Percentiles rank a stretch among this genome's conserved stretches.
These are phyloP conservation scores for Gymnogyps californianus DNA, from an alignment of 2,113 vertebrate species.

Conservation along the genomic window DNA sequence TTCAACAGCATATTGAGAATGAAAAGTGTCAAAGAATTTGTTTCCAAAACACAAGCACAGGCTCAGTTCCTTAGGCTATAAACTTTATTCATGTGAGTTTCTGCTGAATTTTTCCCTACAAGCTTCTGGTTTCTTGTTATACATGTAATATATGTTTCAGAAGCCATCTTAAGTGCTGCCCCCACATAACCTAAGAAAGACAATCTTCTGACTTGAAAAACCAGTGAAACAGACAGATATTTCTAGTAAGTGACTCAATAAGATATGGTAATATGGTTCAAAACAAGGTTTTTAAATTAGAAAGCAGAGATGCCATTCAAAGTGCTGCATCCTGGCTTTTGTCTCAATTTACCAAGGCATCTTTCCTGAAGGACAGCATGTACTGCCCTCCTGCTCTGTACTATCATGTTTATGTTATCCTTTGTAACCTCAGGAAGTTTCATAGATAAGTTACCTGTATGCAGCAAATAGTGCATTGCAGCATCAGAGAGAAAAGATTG, in stretches of 20 bases:
- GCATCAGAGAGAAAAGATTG: background rate
- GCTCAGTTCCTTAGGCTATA: background rate
- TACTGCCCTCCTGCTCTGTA: background rate
- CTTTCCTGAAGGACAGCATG: background rate
- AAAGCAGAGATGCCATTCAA: background rate
- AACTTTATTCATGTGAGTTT: background rate
- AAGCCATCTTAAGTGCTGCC: background rate
- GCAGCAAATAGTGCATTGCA: background rate
- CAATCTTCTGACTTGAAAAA: background rate
- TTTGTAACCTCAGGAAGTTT: background rate
- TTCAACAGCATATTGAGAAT: background rate
- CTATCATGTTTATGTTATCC: background rate
- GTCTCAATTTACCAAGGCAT: background rate
- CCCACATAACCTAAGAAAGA: background rate
- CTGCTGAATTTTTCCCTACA: background rate
- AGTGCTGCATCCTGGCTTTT: background rate
- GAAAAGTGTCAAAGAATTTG: background rate
- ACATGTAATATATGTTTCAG: background rate
- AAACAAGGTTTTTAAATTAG: background rate
- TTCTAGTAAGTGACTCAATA: background rate
- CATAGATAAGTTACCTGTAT: background rate
- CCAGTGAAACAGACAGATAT: background rate
- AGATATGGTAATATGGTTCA: background rate
- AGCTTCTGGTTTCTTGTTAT: background rate
- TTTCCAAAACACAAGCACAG: background rate